A percentile compares a stretch with the other conserved stretches of the same genome.
Evolutionary conservation across 2,797 vertebrate species (phyloP).

Genomic region (Eremophila alpestris): DNA sequence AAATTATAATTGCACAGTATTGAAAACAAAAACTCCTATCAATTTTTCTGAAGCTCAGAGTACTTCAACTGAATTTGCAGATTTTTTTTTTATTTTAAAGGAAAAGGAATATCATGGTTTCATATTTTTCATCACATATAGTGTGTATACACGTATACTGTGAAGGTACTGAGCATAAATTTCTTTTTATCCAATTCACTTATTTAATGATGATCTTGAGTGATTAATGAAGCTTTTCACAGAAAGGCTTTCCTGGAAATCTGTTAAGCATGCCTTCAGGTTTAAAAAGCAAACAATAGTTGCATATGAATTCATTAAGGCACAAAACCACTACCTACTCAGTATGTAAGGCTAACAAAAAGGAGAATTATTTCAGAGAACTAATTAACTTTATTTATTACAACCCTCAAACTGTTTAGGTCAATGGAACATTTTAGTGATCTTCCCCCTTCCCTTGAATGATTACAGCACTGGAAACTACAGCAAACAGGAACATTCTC

Average conservation of each 20-base stretch:
- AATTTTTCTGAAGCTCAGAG: neutral
- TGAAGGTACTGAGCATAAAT: neutral
- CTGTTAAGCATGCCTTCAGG: neutral
- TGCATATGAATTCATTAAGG: neutral
- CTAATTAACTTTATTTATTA: neutral
- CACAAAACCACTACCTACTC: neutral
- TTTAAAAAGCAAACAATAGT: neutral
- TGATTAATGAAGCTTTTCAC: neutral
- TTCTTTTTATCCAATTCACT: neutral
- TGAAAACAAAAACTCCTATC: neutral
- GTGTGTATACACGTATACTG: fast-evolving
- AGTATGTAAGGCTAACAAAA: neutral
- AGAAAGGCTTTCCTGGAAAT: neutral
- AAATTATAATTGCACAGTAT: neutral
- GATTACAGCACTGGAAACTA: neutral
- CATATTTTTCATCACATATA: neutral
- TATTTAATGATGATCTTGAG: neutral
- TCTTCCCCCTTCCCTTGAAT: neutral
- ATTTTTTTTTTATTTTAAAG: neutral
- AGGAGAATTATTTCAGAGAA: neutral
- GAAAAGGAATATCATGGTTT: neutral
- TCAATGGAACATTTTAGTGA: neutral
- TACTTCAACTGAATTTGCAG: neutral
- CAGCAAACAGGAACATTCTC: neutral
- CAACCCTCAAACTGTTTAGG: neutral